Evolutionary conservation across 1,140 invertebrate species (phyloP), one percentile per base, ranked within the genome.

Genomic region (Uloborus diversus): DNA sequence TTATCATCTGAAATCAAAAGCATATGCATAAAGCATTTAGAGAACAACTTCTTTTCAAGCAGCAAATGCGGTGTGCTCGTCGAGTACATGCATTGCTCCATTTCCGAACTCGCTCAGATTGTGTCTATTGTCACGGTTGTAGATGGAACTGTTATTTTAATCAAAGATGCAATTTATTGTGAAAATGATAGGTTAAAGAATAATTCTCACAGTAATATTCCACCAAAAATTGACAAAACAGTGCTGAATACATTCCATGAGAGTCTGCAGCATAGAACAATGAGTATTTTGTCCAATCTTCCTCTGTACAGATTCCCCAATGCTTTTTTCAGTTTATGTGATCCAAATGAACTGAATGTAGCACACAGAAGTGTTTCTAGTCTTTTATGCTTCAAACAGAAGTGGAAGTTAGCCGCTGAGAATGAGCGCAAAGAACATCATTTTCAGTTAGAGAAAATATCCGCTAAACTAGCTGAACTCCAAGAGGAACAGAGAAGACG

Each of bases 321-420:
- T 30, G 49, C 33, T 17, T 66, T 66, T 14, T 66, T 65, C 17
- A 68, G 32, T 28, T 27, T 79, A 14, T 79, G 76, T 14, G 61
- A 69, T 37, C 65, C 76, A 9, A 69, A 62, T 51, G 76, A 79
- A 51, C 51, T 73, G 25, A 59, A 69, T 42, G 65, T 79, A 5
- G 64, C 76, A 49, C 76, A 79, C 33, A 51, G 76, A n/a, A 68
- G 64, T 47, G 76, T 79, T 7, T 79, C 76, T 61, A 79, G 76
- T 61, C 76, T 79, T 42, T 25, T 79, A 23, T 79, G 76, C 51
- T 79, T 79, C 35, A 68, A 69, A 32, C 64, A 47, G 4, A 68
- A 68, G 37, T 79, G 76, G 76, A 79, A 79, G 51, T 7, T 30
- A 27, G 42, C 37, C 25, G 32, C 51, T 30, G 70, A 75, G 5